These are phyloP conservation scores for Ailurus styani DNA, from an alignment of 2,113 vertebrate genomes.

Conservation along the genomic window DNA sequence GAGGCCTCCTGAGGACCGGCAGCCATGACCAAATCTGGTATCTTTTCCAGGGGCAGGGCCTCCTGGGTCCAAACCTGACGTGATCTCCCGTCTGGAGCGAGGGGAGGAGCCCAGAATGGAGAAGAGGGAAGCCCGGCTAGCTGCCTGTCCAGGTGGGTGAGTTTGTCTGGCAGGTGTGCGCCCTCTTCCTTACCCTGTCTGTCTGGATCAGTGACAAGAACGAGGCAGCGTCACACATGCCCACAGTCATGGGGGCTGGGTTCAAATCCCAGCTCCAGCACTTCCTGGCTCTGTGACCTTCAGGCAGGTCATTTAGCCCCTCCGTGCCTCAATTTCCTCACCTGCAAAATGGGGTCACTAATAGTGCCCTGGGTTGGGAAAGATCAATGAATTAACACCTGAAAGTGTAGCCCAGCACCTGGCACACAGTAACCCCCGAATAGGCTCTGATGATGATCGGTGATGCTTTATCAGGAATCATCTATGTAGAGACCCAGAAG, in stretches of 20 bases:
- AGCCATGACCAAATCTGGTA: background rate
- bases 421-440: background rate
- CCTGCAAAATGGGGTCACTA: background rate
- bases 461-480: background rate
- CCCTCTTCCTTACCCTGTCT: background rate
- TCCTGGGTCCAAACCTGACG: background rate
- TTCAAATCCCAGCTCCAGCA: background rate
- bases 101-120: background rate
- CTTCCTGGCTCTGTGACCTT: background rate
- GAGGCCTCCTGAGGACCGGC: background rate
- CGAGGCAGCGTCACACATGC: background rate
- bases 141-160: background rate
- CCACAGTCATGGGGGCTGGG: background rate
- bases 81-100: constrained; percentile 1
- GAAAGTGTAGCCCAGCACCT: background rate
- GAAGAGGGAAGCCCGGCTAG: background rate
- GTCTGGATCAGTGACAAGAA: background rate
- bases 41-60: background rate
- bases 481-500: background rate
- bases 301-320: background rate
- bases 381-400: background rate
- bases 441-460: background rate
- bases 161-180: background rate
- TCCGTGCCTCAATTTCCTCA: background rate
- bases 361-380: background rate